Base-by-base conservation (phyloP, 2,888 invertebrate species). In the Leptopilina myrica region DNA sequence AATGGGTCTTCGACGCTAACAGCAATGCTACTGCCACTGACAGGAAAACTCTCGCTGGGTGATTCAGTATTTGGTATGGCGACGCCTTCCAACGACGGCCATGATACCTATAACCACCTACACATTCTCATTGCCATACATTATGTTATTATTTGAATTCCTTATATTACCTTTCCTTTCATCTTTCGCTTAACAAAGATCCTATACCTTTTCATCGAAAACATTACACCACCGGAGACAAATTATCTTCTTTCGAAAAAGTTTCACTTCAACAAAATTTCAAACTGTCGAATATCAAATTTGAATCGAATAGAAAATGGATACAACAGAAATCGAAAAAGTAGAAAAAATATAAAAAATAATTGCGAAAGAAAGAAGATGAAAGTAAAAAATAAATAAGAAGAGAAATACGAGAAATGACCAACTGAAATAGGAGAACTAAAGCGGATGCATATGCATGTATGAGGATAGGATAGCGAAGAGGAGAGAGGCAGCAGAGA, bases 11-110 rank as follows among this genome's bases (percentile, higher is more conserved):
- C 86, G 86, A 87, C 85, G 87, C 81, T 87, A 88, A 86, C 85
- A 87, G 85, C 85, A 81, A 82, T 84, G 87, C 86, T 87, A 87
- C 90, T 91, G 91, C 85, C 87, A 87, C 87, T 91, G 91, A 91
- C 91, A 91, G 91, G 91, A 91, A 91, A 91, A 91, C 91, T 91
- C 91, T 90, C 89, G 88, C 88, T 86, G 88, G 90, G 91, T 91
- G 91, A 91, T 91, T 91, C 91, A 91, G 91, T 88, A 91, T 91
- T 91, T 86, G 89, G 89, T 90, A 89, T 87, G 91, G 91, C 89
- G 89, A 90, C 91, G 91, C 91, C 91, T 91, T 89, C 90, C 84
- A 87, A 88, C 89, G 87, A 87, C 86, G 33, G 87, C 88, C 87
- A 87, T 88, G 86, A 89, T 88, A 88, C 86, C 87, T 43, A 46